These are phyloP conservation scores for Ormyrus thymus DNA, from an alignment of 2,888 invertebrate genomes.

Conservation along the genomic window DNA sequence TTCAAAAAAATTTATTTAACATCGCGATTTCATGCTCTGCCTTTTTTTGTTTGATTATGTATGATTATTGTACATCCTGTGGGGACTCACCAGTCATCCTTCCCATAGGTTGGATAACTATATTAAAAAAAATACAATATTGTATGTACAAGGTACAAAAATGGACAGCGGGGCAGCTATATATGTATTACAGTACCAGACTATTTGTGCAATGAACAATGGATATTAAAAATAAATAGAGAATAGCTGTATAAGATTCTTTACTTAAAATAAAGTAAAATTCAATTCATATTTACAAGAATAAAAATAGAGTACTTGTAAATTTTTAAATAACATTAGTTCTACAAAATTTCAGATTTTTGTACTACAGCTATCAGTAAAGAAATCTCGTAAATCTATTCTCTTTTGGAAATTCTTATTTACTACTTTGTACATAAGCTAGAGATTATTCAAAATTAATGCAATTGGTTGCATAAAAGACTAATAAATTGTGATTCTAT, in stretches of 20 bases:
- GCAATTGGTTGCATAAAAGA: slow-evolving; percentile 31
- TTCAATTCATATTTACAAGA: no score
- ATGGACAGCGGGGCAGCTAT: slow-evolving; percentile 58
- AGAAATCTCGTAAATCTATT: slow-evolving; percentile 22
- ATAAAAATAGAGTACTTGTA: no score
- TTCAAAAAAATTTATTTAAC: slow-evolving; percentile 39
- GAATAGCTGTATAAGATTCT: slow-evolving; percentile 34
- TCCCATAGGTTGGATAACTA: slow-evolving; percentile 79
- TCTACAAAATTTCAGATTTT: no score
- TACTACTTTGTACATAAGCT: slow-evolving; percentile 43
- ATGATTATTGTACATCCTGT: slow-evolving; percentile 67
- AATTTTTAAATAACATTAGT: no score
- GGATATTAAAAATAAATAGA: slow-evolving; percentile 14
- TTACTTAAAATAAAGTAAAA: no score
- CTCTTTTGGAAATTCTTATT: slow-evolving; percentile 11
- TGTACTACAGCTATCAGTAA: no score
- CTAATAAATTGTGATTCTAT: slow-evolving; percentile 23
- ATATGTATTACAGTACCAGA: slow-evolving; percentile 36
- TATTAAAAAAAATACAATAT: slow-evolving; percentile 70
- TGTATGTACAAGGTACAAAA: slow-evolving; percentile 70
- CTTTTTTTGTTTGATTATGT: slow-evolving; percentile 45
- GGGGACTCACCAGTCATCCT: slow-evolving; percentile 79
- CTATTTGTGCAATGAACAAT: slow-evolving; percentile 47
- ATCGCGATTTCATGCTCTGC: slow-evolving; percentile 48
- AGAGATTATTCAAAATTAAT: slow-evolving; percentile 36